phyloP scores from a whole-genome alignment of 2,888 invertebrate genomes.

The Xestia rhomboidea region DNA sequence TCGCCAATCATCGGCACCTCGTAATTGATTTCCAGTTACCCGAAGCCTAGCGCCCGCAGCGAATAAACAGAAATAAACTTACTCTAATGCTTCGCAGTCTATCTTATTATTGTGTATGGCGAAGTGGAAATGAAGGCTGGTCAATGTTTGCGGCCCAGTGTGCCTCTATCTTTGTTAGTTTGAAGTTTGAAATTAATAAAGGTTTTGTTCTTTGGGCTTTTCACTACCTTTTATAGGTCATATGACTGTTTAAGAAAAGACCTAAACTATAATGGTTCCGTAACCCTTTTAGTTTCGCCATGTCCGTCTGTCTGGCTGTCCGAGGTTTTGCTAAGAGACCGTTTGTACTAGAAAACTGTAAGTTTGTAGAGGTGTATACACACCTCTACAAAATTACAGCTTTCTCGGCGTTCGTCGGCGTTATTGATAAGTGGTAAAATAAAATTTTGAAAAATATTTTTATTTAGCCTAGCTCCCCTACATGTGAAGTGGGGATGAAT shows the following conservation, averaged over 20 bases:
- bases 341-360: too few species aligned
- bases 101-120: constrained; percentile 28
- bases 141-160: background rate
- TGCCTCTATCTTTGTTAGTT: background rate
- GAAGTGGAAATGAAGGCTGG: background rate
- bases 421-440: too few species aligned
- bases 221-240: background rate
- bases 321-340: too few species aligned
- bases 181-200: background rate
- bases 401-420: too few species aligned
- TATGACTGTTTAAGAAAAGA: background rate
- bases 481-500: too few species aligned
- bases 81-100: background rate
- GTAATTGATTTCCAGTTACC: constrained; percentile 30
- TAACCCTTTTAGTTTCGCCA: too few species aligned
- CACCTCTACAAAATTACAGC: too few species aligned
- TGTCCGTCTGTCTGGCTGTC: too few species aligned
- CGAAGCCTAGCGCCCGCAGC: background rate
- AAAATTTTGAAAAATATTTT: too few species aligned
- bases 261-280: too few species aligned
- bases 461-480: too few species aligned
- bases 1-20: constrained; percentile 3
- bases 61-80: constrained; percentile 28
- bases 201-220: background rate
- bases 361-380: too few species aligned